Conservation (phyloP, 2,113 vertebrate genomes). For the Asarcornis scutulata region DNA sequence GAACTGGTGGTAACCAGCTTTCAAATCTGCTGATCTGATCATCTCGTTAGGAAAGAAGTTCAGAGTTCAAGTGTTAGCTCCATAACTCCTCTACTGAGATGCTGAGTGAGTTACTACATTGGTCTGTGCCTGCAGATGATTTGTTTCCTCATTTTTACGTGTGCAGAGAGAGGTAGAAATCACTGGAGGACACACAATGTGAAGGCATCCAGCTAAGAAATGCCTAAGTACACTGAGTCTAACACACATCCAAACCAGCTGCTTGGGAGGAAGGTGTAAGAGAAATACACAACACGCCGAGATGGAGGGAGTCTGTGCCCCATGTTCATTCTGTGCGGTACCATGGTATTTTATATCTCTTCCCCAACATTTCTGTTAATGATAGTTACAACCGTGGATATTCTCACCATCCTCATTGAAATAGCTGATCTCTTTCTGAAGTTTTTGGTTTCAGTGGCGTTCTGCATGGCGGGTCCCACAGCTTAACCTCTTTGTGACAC, state of each 20-base stretch:
- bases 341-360: not conserved
- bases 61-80: not conserved
- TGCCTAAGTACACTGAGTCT: not conserved
- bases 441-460: not conserved
- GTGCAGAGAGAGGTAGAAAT: not conserved
- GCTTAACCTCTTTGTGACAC: not conserved
- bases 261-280: not conserved
- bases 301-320: not conserved
- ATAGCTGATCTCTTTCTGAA: not conserved
- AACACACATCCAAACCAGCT: not conserved
- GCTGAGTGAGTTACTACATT: not conserved
- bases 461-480: not conserved
- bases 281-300: not conserved
- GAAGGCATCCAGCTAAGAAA: not conserved
- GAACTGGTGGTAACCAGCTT: not conserved
- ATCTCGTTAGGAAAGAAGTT: not conserved
- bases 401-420: not conserved
- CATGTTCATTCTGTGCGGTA: not conserved
- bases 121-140: not conserved
- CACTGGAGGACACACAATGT: not conserved
- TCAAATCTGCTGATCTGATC: not conserved
- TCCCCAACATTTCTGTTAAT: not conserved
- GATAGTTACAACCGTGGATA: not conserved
- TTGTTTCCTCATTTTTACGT: not conserved
- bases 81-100: not conserved